A percentile compares a stretch with the other conserved stretches of the same genome.
Evolutionary conservation across 2,797 vertebrate species (phyloP).

Genomic region (Rhyacichthys aspro): DNA sequence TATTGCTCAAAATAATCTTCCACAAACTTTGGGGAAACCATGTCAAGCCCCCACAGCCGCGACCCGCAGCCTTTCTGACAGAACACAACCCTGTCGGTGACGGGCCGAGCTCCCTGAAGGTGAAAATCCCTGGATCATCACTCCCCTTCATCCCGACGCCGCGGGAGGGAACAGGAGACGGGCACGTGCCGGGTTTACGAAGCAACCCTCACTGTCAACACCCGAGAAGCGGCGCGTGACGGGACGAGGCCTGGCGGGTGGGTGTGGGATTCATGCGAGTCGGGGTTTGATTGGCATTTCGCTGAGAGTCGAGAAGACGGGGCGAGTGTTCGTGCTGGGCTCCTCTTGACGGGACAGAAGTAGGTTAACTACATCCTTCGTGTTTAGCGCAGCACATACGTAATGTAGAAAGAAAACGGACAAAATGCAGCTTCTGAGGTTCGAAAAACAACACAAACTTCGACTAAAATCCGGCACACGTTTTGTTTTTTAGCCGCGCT

Average conservation of each 20-base stretch:
- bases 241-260: constrained; percentile 67
- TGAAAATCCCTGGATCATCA: constrained; percentile 72
- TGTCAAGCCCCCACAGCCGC: constrained; percentile 6
- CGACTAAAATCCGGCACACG: constrained; percentile 27
- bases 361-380: constrained; percentile 52
- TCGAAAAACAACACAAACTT: constrained; percentile 26
- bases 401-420: constrained; percentile 10
- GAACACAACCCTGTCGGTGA: constrained; percentile 64
- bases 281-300: constrained; percentile 48
- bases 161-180: constrained; percentile 54
- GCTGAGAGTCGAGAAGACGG: constrained; percentile 33
- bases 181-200: constrained; percentile 55
- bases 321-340: constrained; percentile 40
- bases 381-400: constrained; percentile 35
- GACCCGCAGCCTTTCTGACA: constrained; percentile 37
- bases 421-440: constrained; percentile 36
- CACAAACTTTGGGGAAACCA: not conserved
- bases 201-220: constrained; percentile 70
- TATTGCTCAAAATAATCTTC: constrained; percentile 9
- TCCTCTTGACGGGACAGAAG: constrained; percentile 44
- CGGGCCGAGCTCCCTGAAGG: constrained; percentile 43
- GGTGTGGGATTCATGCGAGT: constrained; percentile 30
- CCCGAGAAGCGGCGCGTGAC: constrained; percentile 45
- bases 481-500: constrained; percentile 1
- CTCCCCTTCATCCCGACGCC: constrained; percentile 65